phyloP scores from a whole-genome alignment of 2,113 vertebrate genomes.

The Protomyctophum bolini region DNA sequence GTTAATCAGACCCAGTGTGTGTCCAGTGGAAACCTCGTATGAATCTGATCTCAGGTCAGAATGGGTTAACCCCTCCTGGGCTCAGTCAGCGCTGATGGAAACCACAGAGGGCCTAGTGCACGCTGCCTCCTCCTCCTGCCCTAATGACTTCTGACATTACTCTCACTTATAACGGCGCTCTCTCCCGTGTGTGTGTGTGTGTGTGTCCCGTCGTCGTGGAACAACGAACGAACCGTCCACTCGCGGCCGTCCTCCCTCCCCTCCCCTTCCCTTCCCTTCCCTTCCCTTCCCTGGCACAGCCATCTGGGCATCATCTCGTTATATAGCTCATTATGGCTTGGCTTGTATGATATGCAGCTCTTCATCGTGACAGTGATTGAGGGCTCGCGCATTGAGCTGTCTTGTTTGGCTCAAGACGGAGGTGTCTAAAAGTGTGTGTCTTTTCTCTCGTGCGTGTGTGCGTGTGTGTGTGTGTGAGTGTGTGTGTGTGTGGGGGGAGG shows the following conservation, averaged over 20 bases:
- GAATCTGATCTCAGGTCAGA: constrained; percentile 65
- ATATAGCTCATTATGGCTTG: constrained; percentile 65
- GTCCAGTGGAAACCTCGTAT: too few species aligned
- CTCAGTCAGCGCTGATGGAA: constrained; percentile 45
- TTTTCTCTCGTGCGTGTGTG: neutral
- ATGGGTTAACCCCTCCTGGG: constrained; percentile 48
- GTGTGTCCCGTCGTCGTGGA: constrained; percentile 29
- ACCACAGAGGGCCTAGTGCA: constrained; percentile 70
- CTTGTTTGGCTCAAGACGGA: constrained; percentile 45
- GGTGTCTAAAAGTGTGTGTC: constrained; percentile 43
- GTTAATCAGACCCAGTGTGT: too few species aligned
- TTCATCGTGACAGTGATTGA: constrained; percentile 70
- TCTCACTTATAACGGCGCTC: constrained; percentile 56
- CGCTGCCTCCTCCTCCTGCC: constrained; percentile 62
- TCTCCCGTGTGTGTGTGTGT: too few species aligned
- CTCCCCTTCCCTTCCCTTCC: too few species aligned
- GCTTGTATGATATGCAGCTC: constrained; percentile 58
- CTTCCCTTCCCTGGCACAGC: constrained; percentile 60
- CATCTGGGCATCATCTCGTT: constrained; percentile 77
- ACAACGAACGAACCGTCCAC: constrained; percentile 58
- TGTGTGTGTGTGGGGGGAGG: neutral
- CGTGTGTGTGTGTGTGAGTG: neutral
- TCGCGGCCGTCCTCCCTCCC: constrained; percentile 48
- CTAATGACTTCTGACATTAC: constrained; percentile 73
- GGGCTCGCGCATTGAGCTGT: constrained; percentile 52